Evolutionary conservation across 2,797 vertebrate genomes (phyloP).

Genomic region (Manis crassicaudata): DNA sequence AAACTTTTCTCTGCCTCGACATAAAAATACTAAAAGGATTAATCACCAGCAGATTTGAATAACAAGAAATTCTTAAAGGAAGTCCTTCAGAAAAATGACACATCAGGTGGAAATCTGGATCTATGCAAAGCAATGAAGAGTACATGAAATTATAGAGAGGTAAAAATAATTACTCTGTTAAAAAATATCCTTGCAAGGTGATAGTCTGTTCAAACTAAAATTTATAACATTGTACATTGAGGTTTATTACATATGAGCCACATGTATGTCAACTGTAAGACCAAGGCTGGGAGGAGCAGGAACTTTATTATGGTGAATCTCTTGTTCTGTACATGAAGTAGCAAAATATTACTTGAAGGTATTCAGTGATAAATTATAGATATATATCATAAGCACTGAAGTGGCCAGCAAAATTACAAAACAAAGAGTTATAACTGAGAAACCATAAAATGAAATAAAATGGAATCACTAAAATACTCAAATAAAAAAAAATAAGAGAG

Average conservation of each 20-base stretch:
- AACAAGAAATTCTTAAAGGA: neutral
- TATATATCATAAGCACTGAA: too few relatives aligned
- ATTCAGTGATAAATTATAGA: neutral
- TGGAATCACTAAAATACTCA: neutral
- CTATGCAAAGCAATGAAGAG: neutral
- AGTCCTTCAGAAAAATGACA: neutral
- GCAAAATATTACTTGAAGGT: neutral
- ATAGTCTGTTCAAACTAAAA: neutral
- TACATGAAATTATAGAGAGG: neutral
- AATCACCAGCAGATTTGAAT: neutral
- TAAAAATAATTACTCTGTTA: neutral
- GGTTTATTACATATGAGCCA: neutral
- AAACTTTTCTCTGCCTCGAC: neutral
- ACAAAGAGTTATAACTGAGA: neutral
- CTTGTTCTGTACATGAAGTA: fast-evolving
- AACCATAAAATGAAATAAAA: neutral
- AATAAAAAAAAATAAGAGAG: neutral
- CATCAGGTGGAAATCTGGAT: too few relatives aligned
- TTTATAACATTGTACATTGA: neutral
- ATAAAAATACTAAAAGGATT: neutral
- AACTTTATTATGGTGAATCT: fast-evolving
- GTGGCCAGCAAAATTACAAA: neutral
- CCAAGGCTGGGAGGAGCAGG: neutral
- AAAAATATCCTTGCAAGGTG: neutral
- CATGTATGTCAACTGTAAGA: too few relatives aligned